Conservation (phyloP, 2,888 invertebrate species). For the Tinea pellionella region DNA sequence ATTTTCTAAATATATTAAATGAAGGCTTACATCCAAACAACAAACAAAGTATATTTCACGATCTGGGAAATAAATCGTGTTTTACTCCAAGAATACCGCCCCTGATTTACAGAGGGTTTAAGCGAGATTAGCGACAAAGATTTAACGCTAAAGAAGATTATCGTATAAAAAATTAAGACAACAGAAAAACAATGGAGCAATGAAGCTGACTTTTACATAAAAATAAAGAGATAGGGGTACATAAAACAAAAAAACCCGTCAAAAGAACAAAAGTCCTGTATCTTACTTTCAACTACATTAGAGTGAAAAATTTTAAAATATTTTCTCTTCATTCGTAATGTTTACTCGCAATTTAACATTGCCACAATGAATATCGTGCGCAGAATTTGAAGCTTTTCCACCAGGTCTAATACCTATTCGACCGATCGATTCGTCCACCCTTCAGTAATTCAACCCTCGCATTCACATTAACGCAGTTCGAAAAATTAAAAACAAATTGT, state of each 20-base stretch:
- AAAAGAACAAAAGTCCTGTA: background rate
- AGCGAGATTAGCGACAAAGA: slow-evolving; percentile 4
- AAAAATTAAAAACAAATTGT: too few species aligned
- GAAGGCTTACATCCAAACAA: too few species aligned
- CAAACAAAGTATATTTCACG: too few species aligned
- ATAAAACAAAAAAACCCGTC: background rate
- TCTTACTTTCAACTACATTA: slow-evolving; percentile 10
- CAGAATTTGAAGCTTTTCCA: background rate
- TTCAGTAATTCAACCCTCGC: too few species aligned
- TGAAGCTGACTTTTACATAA: background rate
- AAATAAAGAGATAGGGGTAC: background rate
- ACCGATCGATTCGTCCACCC: background rate
- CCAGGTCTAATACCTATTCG: background rate
- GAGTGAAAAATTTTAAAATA: slow-evolving; percentile 4
- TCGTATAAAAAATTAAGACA: slow-evolving; percentile 6
- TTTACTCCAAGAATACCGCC: background rate
- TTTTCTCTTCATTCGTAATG: slow-evolving; percentile 9
- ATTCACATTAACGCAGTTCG: too few species aligned
- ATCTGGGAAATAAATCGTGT: too few species aligned
- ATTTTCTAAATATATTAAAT: too few species aligned
- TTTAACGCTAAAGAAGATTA: background rate
- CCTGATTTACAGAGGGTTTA: background rate
- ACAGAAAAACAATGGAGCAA: background rate
- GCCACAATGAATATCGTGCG: slow-evolving; percentile 6
- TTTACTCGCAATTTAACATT: slow-evolving; percentile 9